phyloP scores from a whole-genome alignment of 2,888 invertebrate genomes.

The Anthophora plumipes region DNA sequence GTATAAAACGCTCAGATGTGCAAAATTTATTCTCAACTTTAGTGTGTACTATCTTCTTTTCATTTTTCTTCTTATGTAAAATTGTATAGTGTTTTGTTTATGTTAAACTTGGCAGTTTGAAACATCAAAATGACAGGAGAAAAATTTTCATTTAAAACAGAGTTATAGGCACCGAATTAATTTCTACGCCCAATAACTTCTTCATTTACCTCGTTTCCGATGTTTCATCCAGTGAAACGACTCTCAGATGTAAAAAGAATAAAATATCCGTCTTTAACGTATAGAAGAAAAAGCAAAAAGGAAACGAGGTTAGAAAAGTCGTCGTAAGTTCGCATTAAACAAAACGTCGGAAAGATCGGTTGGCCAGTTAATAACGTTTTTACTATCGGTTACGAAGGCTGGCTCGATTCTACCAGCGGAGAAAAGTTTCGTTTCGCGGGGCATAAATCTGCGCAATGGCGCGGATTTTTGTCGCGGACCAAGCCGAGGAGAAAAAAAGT shows the following conservation, averaged over 20 bases:
- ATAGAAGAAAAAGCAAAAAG: too few relatives aligned
- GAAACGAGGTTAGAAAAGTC: constrained; percentile 6
- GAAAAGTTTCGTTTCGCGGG: constrained; percentile 54
- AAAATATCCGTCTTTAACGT: background rate
- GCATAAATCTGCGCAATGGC: constrained; percentile 68
- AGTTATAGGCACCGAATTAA: too few relatives aligned
- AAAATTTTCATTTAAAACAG: too few relatives aligned
- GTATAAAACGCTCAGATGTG: too few relatives aligned
- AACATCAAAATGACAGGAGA: too few relatives aligned
- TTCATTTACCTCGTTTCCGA: background rate
- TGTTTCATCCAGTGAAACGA: background rate
- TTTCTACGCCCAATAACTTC: too few relatives aligned
- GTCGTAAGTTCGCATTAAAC: constrained; percentile 35
- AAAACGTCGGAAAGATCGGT: constrained; percentile 46
- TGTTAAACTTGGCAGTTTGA: too few relatives aligned
- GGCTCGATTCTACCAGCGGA: background rate
- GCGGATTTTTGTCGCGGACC: constrained; percentile 45
- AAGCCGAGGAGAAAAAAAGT: background rate
- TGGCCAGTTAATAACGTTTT: constrained; percentile 62
- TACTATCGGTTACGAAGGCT: constrained; percentile 26
- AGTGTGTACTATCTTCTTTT: too few relatives aligned
- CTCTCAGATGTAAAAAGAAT: background rate
- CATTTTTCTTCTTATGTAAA: too few relatives aligned
- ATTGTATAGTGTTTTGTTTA: too few relatives aligned
- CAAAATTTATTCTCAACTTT: too few relatives aligned